These are phyloP conservation scores for Carposina sasakii DNA, from an alignment of 1,140 invertebrate species.

Conservation along the genomic window DNA sequence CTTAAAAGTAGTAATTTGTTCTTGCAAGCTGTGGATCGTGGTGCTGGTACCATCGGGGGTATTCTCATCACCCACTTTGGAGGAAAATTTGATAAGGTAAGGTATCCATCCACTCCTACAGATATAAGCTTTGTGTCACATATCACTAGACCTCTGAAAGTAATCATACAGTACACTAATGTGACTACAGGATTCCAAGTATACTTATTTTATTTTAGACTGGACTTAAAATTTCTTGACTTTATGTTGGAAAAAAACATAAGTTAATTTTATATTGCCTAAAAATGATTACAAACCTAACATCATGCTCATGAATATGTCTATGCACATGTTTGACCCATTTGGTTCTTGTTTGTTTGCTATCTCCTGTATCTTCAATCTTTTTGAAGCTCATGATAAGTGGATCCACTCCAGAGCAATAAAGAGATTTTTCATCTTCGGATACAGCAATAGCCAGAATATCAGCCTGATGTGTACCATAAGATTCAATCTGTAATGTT, in stretches of 20 bases:
- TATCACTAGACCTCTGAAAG: slow-evolving; percentile 76
- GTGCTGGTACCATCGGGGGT: slow-evolving; percentile 78
- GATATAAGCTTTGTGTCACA: slow-evolving; percentile 81
- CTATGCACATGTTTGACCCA: slow-evolving; percentile 89
- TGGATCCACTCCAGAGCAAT: slow-evolving; percentile 88
- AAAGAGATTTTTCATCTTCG: slow-evolving; percentile 80
- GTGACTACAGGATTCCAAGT: too few relatives aligned
- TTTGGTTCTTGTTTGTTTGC: slow-evolving; percentile 46
- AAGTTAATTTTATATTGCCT: background rate
- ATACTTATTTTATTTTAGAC: too few relatives aligned
- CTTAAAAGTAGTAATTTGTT: slow-evolving; percentile 77
- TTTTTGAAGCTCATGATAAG: slow-evolving; percentile 79
- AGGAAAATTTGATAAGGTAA: slow-evolving; percentile 78
- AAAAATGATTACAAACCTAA: slow-evolving; percentile 59
- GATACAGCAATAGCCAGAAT: slow-evolving; percentile 82
- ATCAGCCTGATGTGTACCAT: slow-evolving; percentile 85
- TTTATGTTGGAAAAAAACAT: background rate
- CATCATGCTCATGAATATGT: slow-evolving; percentile 88
- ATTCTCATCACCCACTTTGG: slow-evolving; percentile 80
- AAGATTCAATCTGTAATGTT: slow-evolving; percentile 75
- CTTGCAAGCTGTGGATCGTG: slow-evolving; percentile 74
- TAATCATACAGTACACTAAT: too few relatives aligned
- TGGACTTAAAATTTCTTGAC: too few relatives aligned
- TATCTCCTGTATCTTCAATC: slow-evolving; percentile 66
- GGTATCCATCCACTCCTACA: slow-evolving; percentile 84